Evolutionary conservation across 2,113 vertebrate genomes (phyloP).

Genomic region (Syngnathus typhle): DNA sequence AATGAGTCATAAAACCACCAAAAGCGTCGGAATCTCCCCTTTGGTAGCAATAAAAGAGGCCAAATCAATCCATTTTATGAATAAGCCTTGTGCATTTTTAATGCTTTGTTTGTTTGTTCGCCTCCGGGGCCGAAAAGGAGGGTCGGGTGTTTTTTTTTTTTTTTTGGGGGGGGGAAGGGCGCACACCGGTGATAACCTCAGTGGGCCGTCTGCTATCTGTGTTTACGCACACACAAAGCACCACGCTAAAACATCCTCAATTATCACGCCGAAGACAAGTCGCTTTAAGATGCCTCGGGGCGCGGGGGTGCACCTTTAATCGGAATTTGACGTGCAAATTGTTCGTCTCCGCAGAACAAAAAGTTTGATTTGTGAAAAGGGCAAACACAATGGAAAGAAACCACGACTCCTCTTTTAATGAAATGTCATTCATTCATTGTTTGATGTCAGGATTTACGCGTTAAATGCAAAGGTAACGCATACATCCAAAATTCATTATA

Average conservation of each 20-base stretch:
- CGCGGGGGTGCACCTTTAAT: slow-evolving; percentile 24
- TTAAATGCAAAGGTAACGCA: slow-evolving; percentile 46
- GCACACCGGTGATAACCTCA: slow-evolving; percentile 60
- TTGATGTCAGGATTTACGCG: slow-evolving; percentile 56
- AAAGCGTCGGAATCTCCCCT: slow-evolving; percentile 61
- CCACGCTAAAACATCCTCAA: slow-evolving; percentile 59
- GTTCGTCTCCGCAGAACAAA: slow-evolving; percentile 55
- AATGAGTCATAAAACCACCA: slow-evolving; percentile 66
- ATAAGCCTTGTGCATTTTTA: slow-evolving; percentile 72
- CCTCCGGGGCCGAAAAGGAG: slow-evolving; percentile 64
- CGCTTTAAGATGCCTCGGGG: slow-evolving; percentile 57
- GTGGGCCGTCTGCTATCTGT: slow-evolving; percentile 64
- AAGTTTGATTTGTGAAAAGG: slow-evolving; percentile 60
- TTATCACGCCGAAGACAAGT: slow-evolving; percentile 51
- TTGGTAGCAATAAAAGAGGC: slow-evolving; percentile 62
- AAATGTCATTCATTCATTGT: slow-evolving; percentile 63
- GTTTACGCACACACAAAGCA: slow-evolving; percentile 67
- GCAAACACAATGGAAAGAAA: slow-evolving; percentile 45
- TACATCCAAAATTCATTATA: slow-evolving; percentile 53
- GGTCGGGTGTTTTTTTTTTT: slow-evolving; percentile 41
- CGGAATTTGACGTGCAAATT: slow-evolving; percentile 62
- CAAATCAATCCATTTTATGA: slow-evolving; percentile 72
- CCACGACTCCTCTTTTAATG: slow-evolving; percentile 64
- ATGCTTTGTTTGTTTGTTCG: slow-evolving; percentile 72
- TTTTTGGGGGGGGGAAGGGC: slow-evolving; percentile 56